phyloP scores from a whole-genome alignment of 2,888 invertebrate species.

The Volucella inanis region DNA sequence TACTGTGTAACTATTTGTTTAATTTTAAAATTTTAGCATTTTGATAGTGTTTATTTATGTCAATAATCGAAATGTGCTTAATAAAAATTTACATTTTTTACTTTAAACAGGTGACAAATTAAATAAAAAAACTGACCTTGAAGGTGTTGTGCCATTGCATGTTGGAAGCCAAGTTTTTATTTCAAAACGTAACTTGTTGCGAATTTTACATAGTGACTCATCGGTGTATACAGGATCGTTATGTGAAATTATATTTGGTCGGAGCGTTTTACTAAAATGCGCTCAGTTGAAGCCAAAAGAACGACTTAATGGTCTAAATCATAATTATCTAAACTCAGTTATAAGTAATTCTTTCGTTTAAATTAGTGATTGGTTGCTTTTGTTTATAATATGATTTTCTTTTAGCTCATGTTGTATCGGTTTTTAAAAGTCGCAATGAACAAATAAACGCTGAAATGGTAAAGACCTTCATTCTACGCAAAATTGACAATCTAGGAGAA shows the following conservation, averaged over 20 bases:
- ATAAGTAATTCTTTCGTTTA: conserved; percentile 78
- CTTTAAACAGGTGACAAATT: conserved; percentile 11
- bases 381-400: conserved; percentile 53
- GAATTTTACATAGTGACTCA: conserved; percentile 80
- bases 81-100: conserved; percentile 12
- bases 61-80: neutral
- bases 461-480: conserved; percentile 79
- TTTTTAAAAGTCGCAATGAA: conserved; percentile 80
- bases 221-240: conserved; percentile 81
- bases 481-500: conserved; percentile 75
- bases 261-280: conserved; percentile 77
- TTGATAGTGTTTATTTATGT: neutral
- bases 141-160: conserved; percentile 80
- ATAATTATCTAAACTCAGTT: conserved; percentile 79
- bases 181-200: conserved; percentile 80
- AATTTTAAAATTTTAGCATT: neutral
- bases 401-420: conserved; percentile 82
- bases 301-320: conserved; percentile 77
- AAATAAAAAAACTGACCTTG: conserved; percentile 22
- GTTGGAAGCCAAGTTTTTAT: conserved; percentile 81
- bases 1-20: too few species aligned
- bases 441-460: conserved; percentile 77
- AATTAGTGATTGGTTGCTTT: neutral
- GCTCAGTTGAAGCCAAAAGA: conserved; percentile 76
- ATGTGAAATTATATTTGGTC: conserved; percentile 81